These are phyloP conservation scores for Mionectes macconnelli DNA, from an alignment of 2,113 vertebrate genomes.

Conservation along the genomic window DNA sequence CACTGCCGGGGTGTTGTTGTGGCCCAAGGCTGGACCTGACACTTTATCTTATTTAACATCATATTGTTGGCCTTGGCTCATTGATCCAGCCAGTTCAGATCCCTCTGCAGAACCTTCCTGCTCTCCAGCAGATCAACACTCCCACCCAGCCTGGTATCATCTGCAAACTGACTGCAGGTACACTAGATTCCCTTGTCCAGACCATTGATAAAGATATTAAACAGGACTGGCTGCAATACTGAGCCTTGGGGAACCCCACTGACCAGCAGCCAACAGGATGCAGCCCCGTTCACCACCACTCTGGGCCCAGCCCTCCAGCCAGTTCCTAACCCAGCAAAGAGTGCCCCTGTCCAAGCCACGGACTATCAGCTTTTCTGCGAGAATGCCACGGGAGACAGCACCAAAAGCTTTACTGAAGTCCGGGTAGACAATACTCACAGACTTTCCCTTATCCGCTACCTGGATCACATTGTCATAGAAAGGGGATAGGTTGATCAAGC, in stretches of 20 bases:
- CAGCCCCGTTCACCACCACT: rapidly evolving
- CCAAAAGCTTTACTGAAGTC: background rate
- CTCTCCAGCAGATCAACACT: background rate
- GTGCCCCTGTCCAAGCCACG: rapidly evolving
- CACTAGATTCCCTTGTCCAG: background rate
- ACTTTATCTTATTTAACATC: background rate
- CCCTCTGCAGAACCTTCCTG: background rate
- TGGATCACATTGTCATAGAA: background rate
- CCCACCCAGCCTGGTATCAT: background rate
- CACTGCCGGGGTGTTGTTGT: background rate
- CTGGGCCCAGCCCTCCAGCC: rapidly evolving
- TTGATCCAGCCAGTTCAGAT: background rate
- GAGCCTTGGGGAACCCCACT: background rate
- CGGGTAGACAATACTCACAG: background rate
- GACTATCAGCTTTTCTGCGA: background rate
- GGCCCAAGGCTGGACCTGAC: background rate
- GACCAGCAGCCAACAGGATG: rapidly evolving
- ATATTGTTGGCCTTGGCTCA: background rate
- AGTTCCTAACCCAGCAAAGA: background rate
- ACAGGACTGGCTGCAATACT: rapidly evolving
- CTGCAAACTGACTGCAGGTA: background rate
- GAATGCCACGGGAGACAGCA: background rate
- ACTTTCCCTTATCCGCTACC: no score
- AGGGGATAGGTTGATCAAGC: background rate
- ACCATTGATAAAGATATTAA: background rate